Evolutionary conservation across 2,888 invertebrate species (phyloP).

Genomic region (Cosmia pyralina): DNA sequence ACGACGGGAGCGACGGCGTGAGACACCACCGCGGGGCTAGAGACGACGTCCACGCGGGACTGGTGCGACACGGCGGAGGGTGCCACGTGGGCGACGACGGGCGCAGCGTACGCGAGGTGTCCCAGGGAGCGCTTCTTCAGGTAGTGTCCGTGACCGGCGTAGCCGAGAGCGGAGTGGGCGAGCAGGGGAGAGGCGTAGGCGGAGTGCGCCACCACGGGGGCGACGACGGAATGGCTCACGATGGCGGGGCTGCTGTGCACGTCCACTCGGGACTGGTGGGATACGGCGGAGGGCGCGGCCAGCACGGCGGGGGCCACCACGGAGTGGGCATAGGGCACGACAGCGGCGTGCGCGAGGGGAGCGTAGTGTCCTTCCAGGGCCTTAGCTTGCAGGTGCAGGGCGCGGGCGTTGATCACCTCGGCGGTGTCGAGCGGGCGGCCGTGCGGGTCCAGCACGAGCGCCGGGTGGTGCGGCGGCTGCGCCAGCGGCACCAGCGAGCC

Average conservation of each 20-base stretch:
- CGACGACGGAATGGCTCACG: constrained; percentile 66
- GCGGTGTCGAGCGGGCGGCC: constrained; percentile 88
- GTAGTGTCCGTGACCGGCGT: constrained; percentile 73
- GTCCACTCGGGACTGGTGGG: constrained; percentile 81
- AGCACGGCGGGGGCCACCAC: constrained; percentile 60
- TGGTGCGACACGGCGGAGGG: constrained; percentile 87
- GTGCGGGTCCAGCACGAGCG: constrained; percentile 85
- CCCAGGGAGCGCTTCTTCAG: constrained; percentile 78
- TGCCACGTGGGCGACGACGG: constrained; percentile 69
- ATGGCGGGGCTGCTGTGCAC: constrained; percentile 75
- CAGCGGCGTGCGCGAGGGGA: constrained; percentile 63
- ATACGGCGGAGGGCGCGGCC: constrained; percentile 75
- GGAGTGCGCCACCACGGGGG: constrained; percentile 53
- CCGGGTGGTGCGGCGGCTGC: constrained; percentile 86
- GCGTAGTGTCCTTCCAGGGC: constrained; percentile 82
- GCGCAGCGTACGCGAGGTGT: constrained; percentile 74
- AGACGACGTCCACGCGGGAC: constrained; percentile 74
- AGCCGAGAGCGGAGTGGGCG: constrained; percentile 65
- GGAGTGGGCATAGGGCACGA: constrained; percentile 69
- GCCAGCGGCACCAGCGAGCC: constrained; percentile 87
- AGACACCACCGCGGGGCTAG: constrained; percentile 72
- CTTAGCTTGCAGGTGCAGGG: constrained; percentile 87
- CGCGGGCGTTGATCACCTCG: constrained; percentile 87
- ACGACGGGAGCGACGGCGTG: constrained; percentile 66
- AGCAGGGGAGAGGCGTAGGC: constrained; percentile 65